A percentile compares a stretch with the other conserved stretches of the same genome.
Evolutionary conservation across 2,113 vertebrate genomes (phyloP).

Genomic region (Willisornis vidua): DNA sequence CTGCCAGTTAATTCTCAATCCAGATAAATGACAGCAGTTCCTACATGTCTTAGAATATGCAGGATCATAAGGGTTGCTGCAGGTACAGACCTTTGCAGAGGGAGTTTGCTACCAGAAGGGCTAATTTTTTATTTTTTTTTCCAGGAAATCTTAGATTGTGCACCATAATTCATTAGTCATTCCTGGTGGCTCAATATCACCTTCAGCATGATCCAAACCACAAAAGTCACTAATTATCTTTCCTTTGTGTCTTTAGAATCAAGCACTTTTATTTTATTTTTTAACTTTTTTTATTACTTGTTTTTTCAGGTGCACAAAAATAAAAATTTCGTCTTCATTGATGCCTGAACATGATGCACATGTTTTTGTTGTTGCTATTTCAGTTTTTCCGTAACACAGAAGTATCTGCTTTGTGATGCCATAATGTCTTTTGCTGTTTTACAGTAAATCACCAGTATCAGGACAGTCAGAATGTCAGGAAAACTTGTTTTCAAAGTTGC

Average conservation of each 20-base stretch:
- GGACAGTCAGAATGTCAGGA: background rate
- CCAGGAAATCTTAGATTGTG: background rate
- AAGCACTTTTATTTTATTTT: background rate
- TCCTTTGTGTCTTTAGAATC: background rate
- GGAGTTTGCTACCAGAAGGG: background rate
- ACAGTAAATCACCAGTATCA: background rate
- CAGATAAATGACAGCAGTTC: background rate
- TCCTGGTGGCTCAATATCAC: background rate
- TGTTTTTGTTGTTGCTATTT: background rate
- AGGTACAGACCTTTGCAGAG: background rate
- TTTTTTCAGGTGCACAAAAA: background rate
- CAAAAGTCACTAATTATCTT: background rate
- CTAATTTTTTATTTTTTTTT: background rate
- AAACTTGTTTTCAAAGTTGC: slow-evolving; percentile 1
- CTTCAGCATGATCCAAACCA: background rate
- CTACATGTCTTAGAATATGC: background rate
- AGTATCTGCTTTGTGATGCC: background rate
- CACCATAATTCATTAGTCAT: background rate
- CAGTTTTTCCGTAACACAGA: background rate
- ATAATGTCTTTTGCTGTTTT: background rate
- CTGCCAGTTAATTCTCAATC: background rate
- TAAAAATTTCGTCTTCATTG: background rate
- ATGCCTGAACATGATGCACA: background rate
- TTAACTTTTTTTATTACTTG: background rate
- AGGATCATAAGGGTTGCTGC: background rate